Evolutionary conservation across 2,797 vertebrate species (phyloP), one percentile per base, ranked within the genome.

Genomic region (Oophaga sylvatica): DNA sequence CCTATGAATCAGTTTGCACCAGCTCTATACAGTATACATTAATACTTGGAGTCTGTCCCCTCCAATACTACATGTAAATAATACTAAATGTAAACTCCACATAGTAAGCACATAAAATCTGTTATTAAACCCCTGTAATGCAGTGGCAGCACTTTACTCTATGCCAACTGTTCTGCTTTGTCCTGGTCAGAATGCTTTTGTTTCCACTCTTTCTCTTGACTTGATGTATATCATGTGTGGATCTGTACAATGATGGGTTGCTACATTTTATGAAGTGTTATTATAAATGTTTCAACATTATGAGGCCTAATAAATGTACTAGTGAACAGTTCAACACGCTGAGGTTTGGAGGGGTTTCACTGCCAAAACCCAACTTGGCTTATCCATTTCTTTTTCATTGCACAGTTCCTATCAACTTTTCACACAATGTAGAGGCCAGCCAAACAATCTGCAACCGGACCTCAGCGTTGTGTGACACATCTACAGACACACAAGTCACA

Each of bases 281-380:
- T 85, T 91, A 79, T 82, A 92, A 89, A 89, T 86, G 84, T 89
- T 89, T 87, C 81, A 89, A 89, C 80, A 89, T 89, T 89, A 86
- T 87, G 80, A 86, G 80, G 80, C 57, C 84, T 87, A 86, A 89
- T 86, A 92, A 90, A 91, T 53, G 62, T 91, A 91, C 87, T 41
- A 86, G 80, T 89, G 87, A 92, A 53, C 1, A 0, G 1, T 90
- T 89, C 87, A 89, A 67, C 0, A 20, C 16, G 2, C 90, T 91
- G 90, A 90, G 92, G 75, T 90, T 89, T 0, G 22, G 88, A 91
- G 87, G 91, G 80, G 89, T 77, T 81, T 89, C 63, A 75, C 41
- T 91, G 91, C 91, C 90, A 91, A 10, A 71, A 67, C 35, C 83
- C 84, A 80, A 82, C 80, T 88, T 91, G 91, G 87, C 88, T 91